Conservation (phyloP, 2,888 invertebrate genomes). For the Schizaphis graminum region DNA sequence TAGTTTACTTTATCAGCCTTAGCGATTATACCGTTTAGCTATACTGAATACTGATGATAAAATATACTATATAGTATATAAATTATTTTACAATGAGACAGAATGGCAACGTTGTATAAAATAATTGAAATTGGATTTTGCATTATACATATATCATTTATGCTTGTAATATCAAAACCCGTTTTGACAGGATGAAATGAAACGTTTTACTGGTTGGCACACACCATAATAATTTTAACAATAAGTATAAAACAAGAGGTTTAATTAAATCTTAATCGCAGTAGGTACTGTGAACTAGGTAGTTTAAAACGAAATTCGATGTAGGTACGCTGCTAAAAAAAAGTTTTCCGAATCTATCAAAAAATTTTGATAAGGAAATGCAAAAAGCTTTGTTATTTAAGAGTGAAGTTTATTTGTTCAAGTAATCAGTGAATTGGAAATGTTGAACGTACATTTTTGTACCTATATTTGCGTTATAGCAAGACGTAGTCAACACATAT, state of each 20-base stretch:
- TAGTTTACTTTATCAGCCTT: no score
- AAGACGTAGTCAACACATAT: no score
- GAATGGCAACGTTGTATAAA: not conserved
- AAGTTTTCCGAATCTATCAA: not conserved
- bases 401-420: not conserved
- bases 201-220: not conserved
- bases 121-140: not conserved
- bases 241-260: not conserved
- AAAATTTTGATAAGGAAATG: not conserved
- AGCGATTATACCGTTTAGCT: no score
- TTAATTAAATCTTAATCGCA: not conserved
- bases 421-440: not conserved
- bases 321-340: not conserved
- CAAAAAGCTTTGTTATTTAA: not conserved
- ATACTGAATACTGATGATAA: no score
- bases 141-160: not conserved
- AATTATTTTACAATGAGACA: not conserved
- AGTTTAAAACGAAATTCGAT: no score
- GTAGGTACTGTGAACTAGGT: no score
- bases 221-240: not conserved
- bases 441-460: no score
- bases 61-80: not conserved
- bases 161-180: not conserved
- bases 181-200: not conserved
- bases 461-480: no score